Evolutionary conservation across 2,797 vertebrate species (phyloP).

Genomic region (Sitta carolinensis): DNA sequence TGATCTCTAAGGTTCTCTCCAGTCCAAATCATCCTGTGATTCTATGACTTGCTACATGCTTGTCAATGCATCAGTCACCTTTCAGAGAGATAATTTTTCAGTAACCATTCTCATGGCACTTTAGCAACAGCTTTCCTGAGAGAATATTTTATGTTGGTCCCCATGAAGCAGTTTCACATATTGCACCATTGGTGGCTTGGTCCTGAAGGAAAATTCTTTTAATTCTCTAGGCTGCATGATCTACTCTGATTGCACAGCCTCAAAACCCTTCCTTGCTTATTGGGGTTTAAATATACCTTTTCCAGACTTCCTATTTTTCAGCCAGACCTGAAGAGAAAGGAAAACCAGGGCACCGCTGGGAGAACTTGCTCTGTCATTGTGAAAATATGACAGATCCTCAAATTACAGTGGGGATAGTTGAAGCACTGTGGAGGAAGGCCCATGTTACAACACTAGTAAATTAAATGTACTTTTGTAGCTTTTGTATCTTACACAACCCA

Average conservation of each 20-base stretch:
- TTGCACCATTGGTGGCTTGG: not conserved
- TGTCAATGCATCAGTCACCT: not conserved
- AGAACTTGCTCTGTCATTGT: not conserved
- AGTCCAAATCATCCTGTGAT: not conserved
- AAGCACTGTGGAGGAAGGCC: not conserved
- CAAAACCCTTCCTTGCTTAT: not conserved
- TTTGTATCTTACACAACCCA: conserved; percentile 24
- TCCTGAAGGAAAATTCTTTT: not conserved
- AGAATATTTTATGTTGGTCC: not conserved
- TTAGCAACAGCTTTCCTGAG: not conserved
- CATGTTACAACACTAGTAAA: not conserved
- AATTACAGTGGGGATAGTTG: not conserved
- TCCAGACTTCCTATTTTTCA: not conserved
- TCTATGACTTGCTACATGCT: not conserved
- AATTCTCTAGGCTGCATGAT: not conserved
- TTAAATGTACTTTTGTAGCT: conserved; percentile 30
- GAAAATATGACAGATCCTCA: not conserved
- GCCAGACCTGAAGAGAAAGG: not conserved
- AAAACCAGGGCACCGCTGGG: not conserved
- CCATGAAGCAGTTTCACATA: not conserved
- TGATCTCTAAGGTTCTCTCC: not conserved
- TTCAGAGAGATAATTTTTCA: not conserved
- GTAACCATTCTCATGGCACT: not conserved
- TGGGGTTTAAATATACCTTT: not conserved
- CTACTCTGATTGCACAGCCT: not conserved